Evolutionary conservation across 2,113 vertebrate genomes (phyloP), one percentile per base, ranked within the genome.

Genomic region (Eptatretus burgeri): DNA sequence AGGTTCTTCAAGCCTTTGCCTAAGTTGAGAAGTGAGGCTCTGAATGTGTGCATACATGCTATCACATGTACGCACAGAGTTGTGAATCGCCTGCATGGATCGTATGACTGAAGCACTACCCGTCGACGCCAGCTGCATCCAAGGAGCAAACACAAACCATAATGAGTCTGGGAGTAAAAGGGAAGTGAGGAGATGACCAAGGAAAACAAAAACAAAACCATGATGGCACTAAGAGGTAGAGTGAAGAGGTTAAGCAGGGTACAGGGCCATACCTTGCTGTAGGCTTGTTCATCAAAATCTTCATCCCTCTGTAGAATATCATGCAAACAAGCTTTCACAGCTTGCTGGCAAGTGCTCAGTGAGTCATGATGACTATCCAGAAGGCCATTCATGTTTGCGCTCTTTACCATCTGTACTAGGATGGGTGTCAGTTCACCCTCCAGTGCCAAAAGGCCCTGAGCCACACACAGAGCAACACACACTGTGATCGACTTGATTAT

Each of bases 361-460:
- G 88, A 93, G 68, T 98, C 88, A 0, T 84, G 80, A 72, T 98
- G 84, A 2, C 83, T 94, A 75, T 98, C 91, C 72, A 98, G 76
- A 27, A 98, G 80, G 16, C 91, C 91, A 0, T 98, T 98, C 91
- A 98, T 95, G 72, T 98, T 98, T 72, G 91, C 91, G 51, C 91
- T 98, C 75, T 98, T 98, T 67, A 98, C 91, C 91, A 98, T 98
- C 76, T 98, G 87, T 64, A 98, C 91, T 72, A 98, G 74, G 75
- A 98, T 98, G 63, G 89, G 91, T 0, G 91, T 98, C 69, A 98
- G 76, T 73, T 98, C 91, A 1, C 87, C 91, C 72, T 98, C 91
- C 70, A 95, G 71, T 27, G 91, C 91, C 72, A 95, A 74, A 66
- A 95, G 74, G 17, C 91, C 91, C 91, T 98, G 73, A 49, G 65